phyloP scores from a whole-genome alignment of 2,113 vertebrate species.

The Dolichallabes microphthalmus region DNA sequence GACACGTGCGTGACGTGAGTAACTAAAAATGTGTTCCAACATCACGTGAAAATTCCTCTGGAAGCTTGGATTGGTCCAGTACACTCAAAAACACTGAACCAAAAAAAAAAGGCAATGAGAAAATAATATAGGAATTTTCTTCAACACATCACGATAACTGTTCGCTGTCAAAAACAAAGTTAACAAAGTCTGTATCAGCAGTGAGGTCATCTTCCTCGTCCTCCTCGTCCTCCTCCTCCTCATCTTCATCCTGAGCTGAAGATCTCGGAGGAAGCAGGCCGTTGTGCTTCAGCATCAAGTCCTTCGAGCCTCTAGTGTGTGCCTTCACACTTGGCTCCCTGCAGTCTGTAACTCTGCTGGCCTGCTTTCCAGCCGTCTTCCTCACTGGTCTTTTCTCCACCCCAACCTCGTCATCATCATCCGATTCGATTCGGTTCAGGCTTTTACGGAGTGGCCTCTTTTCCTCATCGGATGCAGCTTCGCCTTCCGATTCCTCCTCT shows the following conservation, averaged over 20 bases:
- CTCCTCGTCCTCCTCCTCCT: slow-evolving; percentile 74
- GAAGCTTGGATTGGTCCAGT: slow-evolving; percentile 52
- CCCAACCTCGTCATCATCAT: slow-evolving; percentile 77
- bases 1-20: slow-evolving; percentile 37
- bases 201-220: slow-evolving; percentile 84
- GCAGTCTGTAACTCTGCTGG: slow-evolving; percentile 66
- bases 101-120: slow-evolving; percentile 44
- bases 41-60: slow-evolving; percentile 38
- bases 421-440: slow-evolving; percentile 88
- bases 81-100: slow-evolving; percentile 28
- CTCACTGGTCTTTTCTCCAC: slow-evolving; percentile 41
- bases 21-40: slow-evolving; percentile 33
- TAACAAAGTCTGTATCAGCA: slow-evolving; percentile 87
- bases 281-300: slow-evolving; percentile 76
- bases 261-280: slow-evolving; percentile 76
- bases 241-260: slow-evolving; percentile 76
- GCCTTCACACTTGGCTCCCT: background rate
- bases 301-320: slow-evolving; percentile 23
- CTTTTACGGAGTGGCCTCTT: slow-evolving; percentile 83
- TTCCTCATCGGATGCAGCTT: slow-evolving; percentile 68
- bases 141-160: slow-evolving; percentile 77
- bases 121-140: slow-evolving; percentile 52
- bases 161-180: slow-evolving; percentile 96
- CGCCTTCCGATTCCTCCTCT: slow-evolving; percentile 58
- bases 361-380: slow-evolving; percentile 29